These are phyloP conservation scores for Polydrusus cervinus DNA, from an alignment of 2,888 invertebrate species.

Conservation along the genomic window DNA sequence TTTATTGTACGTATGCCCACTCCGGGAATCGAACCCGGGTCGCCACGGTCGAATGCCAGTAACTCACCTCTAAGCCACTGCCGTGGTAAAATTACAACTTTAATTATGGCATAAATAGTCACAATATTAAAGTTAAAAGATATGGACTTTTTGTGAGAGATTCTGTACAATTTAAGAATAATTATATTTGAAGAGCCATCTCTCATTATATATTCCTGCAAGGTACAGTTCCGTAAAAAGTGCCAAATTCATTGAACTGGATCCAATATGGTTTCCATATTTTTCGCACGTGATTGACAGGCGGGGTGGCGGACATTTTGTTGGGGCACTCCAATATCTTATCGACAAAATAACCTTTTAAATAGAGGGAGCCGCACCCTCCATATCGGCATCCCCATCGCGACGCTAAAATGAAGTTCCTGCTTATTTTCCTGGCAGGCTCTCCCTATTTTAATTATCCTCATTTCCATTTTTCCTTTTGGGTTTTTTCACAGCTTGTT, in stretches of 20 bases:
- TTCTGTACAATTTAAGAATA: too few species aligned
- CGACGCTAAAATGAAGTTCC: constrained; percentile 54
- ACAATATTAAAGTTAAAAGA: too few species aligned
- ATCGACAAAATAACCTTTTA: constrained; percentile 52
- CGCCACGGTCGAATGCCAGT: too few species aligned
- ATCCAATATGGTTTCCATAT: constrained; percentile 52
- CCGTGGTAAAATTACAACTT: too few species aligned
- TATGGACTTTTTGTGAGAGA: too few species aligned
- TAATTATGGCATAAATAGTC: too few species aligned
- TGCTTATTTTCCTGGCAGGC: constrained; percentile 47
- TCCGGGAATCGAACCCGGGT: too few species aligned
- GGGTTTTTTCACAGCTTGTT: constrained; percentile 45
- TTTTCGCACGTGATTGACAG: constrained; percentile 48
- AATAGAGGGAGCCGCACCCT: constrained; percentile 48
- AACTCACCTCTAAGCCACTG: too few species aligned
- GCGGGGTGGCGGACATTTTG: constrained; percentile 52
- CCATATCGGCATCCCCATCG: constrained; percentile 43
- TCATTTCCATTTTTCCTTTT: constrained; percentile 54
- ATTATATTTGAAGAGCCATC: too few species aligned
- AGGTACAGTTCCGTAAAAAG: constrained; percentile 16
- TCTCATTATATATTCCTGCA: too few species aligned
- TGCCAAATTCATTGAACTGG: constrained; percentile 14
- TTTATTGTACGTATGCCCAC: too few species aligned
- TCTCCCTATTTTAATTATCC: constrained; percentile 55
- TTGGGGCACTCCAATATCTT: constrained; percentile 48